phyloP scores from a whole-genome alignment of 2,888 invertebrate genomes.

The Agrotis ipsilon region DNA sequence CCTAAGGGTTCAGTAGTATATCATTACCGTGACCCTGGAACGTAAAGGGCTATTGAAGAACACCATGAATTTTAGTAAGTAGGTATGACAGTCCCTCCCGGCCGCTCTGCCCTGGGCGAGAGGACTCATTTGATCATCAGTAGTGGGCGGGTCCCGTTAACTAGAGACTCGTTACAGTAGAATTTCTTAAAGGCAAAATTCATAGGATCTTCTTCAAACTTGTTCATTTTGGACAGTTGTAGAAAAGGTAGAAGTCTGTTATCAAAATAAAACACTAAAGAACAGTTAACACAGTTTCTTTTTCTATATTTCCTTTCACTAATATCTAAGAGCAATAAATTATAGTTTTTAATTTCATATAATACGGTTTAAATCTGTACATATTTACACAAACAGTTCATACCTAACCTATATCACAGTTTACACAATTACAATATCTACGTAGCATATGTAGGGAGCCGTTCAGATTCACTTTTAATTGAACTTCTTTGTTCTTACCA shows the following conservation, averaged over 20 bases:
- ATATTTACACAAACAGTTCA: slow-evolving; percentile 75
- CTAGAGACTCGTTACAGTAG: background rate
- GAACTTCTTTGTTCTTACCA: slow-evolving; percentile 37
- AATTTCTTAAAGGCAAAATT: background rate
- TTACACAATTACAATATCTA: slow-evolving; percentile 62
- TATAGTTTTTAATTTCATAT: slow-evolving; percentile 71
- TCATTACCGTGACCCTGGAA: too few species aligned
- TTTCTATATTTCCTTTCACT: slow-evolving; percentile 77
- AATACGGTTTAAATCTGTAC: slow-evolving; percentile 72
- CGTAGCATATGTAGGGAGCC: slow-evolving; percentile 61
- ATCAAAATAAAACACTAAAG: slow-evolving; percentile 63
- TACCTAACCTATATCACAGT: slow-evolving; percentile 70
- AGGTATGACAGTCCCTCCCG: too few species aligned
- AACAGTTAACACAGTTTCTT: slow-evolving; percentile 79
- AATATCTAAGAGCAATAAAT: slow-evolving; percentile 81
- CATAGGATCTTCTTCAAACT: background rate
- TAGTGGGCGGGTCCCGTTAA: too few species aligned
- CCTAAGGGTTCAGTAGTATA: too few species aligned
- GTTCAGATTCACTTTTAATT: slow-evolving; percentile 48
- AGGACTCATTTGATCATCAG: too few species aligned
- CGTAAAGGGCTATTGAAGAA: too few species aligned
- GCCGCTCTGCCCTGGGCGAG: too few species aligned
- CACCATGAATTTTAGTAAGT: too few species aligned
- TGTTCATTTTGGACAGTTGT: background rate
- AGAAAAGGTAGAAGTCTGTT: background rate